phyloP scores from a whole-genome alignment of 2,888 invertebrate genomes.

The Lochmaea crataegi region DNA sequence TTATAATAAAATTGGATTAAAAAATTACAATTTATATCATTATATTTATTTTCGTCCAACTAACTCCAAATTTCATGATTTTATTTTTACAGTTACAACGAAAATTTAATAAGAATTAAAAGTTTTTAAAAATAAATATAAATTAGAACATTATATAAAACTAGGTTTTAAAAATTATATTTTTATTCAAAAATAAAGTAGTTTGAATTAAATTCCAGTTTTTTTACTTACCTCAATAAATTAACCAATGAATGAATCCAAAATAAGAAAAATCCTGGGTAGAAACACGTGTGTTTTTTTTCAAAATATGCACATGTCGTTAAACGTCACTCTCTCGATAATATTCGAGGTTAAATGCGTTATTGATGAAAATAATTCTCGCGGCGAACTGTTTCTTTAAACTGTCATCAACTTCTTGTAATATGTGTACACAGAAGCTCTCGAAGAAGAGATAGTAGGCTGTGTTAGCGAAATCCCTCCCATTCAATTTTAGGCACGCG shows the following conservation, averaged over 20 bases:
- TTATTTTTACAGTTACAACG: too few species aligned
- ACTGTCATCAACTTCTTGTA: conserved; percentile 28
- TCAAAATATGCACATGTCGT: conserved; percentile 23
- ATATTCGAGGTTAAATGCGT: conserved; percentile 21
- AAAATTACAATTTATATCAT: too few species aligned
- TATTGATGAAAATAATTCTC: conserved; percentile 14
- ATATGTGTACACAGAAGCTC: conserved; percentile 14
- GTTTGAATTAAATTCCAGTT: not conserved
- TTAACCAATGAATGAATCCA: not conserved
- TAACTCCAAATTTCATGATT: too few species aligned
- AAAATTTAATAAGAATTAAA: too few species aligned
- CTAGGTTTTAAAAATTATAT: too few species aligned
- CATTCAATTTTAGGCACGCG: conserved; percentile 30
- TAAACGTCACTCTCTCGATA: conserved; percentile 23
- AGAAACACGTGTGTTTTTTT: not conserved
- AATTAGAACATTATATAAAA: too few species aligned
- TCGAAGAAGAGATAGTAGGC: conserved; percentile 31
- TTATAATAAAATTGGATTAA: too few species aligned
- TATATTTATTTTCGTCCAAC: too few species aligned
- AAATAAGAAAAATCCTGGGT: conserved; percentile 4
- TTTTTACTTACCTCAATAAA: conserved; percentile 1
- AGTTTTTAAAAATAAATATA: too few species aligned
- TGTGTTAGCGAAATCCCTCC: conserved; percentile 18
- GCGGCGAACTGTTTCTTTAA: conserved; percentile 14
- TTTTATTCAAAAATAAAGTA: not conserved